Evolutionary conservation across 37 sponge, comb jelly and placozoan genomes (phyloP).

Genomic region (Geodia barretti): DNA sequence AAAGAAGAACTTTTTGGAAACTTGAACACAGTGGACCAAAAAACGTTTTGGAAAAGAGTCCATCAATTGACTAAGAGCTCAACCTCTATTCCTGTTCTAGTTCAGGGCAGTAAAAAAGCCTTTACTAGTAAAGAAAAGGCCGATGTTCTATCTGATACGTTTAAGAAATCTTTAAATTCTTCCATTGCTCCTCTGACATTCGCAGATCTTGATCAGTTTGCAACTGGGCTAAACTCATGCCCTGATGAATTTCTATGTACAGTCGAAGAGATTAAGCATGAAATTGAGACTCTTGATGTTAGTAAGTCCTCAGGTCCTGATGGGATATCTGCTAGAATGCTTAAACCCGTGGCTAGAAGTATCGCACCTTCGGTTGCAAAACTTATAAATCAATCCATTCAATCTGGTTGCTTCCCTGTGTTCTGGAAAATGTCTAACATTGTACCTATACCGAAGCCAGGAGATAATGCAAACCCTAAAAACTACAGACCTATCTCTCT

Average conservation of each 20-base stretch:
- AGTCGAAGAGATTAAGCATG: not conserved
- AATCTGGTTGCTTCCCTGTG: not conserved
- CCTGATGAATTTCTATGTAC: slow-evolving; percentile 11
- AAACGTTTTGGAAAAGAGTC: slow-evolving; percentile 4
- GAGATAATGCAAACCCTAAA: not conserved
- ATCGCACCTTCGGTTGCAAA: slow-evolving; percentile 18
- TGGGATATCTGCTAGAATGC: slow-evolving; percentile 17
- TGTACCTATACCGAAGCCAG: slow-evolving; percentile 15
- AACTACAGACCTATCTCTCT: slow-evolving; percentile 32
- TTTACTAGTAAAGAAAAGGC: slow-evolving; percentile 1
- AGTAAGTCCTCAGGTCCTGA: slow-evolving; percentile 25
- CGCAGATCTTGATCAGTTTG: not conserved
- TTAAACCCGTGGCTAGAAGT: not conserved
- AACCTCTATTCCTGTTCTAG: slow-evolving; percentile 2
- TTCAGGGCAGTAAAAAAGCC: not conserved
- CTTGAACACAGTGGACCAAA: not conserved
- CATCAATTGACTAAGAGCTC: not conserved
- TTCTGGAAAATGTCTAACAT: slow-evolving; percentile 2
- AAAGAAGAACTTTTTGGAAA: not conserved
- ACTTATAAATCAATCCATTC: slow-evolving; percentile 18
- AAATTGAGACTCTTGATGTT: not conserved
- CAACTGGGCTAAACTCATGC: not conserved
- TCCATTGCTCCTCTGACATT: not conserved
- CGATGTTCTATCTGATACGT: not conserved
- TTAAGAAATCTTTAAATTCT: not conserved